Conservation (phyloP, 2,797 vertebrate genomes). For the Melanotaenia parkinsoni region DNA sequence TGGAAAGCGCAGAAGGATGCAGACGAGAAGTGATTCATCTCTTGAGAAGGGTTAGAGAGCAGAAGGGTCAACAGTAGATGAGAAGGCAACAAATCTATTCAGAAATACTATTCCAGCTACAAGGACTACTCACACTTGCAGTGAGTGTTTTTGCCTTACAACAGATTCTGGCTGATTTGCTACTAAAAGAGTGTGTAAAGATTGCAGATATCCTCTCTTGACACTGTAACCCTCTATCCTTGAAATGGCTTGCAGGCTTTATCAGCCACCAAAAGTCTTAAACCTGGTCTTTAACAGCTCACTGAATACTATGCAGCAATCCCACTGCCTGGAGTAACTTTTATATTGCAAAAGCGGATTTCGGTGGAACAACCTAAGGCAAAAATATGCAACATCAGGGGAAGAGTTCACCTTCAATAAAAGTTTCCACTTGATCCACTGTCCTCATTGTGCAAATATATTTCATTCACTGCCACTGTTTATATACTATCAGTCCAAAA, state of each 20-base stretch:
- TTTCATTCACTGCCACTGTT: constrained; percentile 18
- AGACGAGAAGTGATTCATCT: constrained; percentile 48
- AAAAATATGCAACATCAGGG: constrained; percentile 32
- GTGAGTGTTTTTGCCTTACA: not conserved
- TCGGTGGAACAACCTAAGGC: constrained; percentile 24
- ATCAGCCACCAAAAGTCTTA: constrained; percentile 38
- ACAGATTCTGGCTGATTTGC: constrained; percentile 34
- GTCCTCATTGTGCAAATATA: not conserved
- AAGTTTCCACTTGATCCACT: constrained; percentile 7
- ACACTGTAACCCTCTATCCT: constrained; percentile 24
- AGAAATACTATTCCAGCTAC: constrained; percentile 26
- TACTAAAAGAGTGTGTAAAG: constrained; percentile 15
- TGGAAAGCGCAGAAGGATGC: constrained; percentile 66
- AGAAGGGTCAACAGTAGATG: constrained; percentile 19
- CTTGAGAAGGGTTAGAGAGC: constrained; percentile 14
- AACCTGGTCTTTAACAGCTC: constrained; percentile 33
- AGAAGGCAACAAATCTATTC: constrained; percentile 22
- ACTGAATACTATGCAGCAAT: constrained; percentile 25
- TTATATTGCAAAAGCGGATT: constrained; percentile 44
- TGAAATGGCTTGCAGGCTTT: constrained; percentile 23
- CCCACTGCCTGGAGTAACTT: constrained; percentile 21
- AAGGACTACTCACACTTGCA: constrained; percentile 14
- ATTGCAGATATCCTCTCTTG: constrained; percentile 19
- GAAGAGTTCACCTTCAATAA: constrained; percentile 11
- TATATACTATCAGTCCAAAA: not conserved